phyloP scores from a whole-genome alignment of 2,888 invertebrate genomes.

The Drosophila antonietae region DNA sequence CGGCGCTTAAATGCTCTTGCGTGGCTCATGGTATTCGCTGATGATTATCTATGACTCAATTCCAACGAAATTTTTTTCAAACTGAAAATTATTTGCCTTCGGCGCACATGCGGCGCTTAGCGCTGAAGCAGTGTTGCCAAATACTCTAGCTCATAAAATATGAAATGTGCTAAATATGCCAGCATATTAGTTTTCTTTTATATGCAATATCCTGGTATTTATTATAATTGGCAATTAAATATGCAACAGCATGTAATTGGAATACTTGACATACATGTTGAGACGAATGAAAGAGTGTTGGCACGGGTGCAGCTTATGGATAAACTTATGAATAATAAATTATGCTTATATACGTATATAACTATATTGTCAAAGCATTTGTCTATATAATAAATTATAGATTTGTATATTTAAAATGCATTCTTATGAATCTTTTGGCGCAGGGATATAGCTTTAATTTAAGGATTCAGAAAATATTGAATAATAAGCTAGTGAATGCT shows the following conservation, averaged over 20 bases:
- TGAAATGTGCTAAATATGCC: constrained; percentile 3
- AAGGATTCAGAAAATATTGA: too few species aligned
- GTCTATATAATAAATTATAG: not conserved
- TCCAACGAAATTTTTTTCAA: not conserved
- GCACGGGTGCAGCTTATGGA: not conserved
- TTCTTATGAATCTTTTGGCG: too few species aligned
- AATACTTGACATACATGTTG: not conserved
- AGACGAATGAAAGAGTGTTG: not conserved
- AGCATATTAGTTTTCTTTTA: not conserved
- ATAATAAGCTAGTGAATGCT: too few species aligned
- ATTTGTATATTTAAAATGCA: not conserved
- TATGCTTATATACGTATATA: not conserved
- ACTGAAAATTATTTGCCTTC: not conserved
- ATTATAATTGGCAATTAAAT: not conserved
- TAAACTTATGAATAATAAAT: not conserved
- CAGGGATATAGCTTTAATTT: too few species aligned
- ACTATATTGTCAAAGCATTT: not conserved
- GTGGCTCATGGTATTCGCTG: not conserved
- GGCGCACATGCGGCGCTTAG: not conserved
- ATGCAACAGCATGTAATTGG: not conserved
- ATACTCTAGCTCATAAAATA: not conserved
- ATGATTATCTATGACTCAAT: constrained; percentile 11
- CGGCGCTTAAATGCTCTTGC: constrained; percentile 15
- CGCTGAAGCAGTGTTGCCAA: not conserved
- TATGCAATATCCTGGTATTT: not conserved